Base-by-base conservation (phyloP, 2,888 invertebrate genomes). In the Diplolepis rosae region DNA sequence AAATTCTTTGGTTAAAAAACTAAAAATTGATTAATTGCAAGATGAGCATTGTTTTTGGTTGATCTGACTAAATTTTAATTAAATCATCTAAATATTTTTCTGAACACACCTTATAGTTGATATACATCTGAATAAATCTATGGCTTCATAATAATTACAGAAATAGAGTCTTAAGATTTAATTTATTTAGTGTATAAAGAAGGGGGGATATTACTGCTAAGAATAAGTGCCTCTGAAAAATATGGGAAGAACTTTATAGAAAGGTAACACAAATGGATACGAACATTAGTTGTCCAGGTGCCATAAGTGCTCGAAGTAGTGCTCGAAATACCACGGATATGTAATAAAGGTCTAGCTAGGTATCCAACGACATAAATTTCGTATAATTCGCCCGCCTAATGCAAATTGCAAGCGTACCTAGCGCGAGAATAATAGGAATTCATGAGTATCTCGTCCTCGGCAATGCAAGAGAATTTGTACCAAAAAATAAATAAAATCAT, bases 361-460 rank as follows among this genome's bases (percentile, higher is more conserved):
- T 81, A 77, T 80, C 82, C 81, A 75, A 76, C 73, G 80, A 79
- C 82, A 83, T 85, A 85, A 84, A 85, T 85, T 85, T 82, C 70
- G 70, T 75, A 81, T 83, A 84, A 84, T 84, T 84, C 81, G 80
- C 82, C 78, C 79, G 80, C 79, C 82, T 83, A 84, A 85, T 85
- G 82, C 82, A 83, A 85, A 84, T 83, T 80, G 79, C 80, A 75
- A 77, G 66, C 66, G 75, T 71, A 76, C 74, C 72, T 68, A 35
- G 51, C 42, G 71, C 71, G 74, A 70, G 74, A 78, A 78, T 77
- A 74, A 73, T 66, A 75, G 69, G 72, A 73, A 75, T 56, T 74
- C 67, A 65, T 73, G 68, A 74, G 72, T 67, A 72, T 74, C 70
- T 9, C 4, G 5, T 48, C 18, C 3, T 45, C 22, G 22, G 48